These are phyloP conservation scores for Zoanthus gigantus DNA, from an alignment of 92 coral and sea anemone genomes.

Conservation along the genomic window DNA sequence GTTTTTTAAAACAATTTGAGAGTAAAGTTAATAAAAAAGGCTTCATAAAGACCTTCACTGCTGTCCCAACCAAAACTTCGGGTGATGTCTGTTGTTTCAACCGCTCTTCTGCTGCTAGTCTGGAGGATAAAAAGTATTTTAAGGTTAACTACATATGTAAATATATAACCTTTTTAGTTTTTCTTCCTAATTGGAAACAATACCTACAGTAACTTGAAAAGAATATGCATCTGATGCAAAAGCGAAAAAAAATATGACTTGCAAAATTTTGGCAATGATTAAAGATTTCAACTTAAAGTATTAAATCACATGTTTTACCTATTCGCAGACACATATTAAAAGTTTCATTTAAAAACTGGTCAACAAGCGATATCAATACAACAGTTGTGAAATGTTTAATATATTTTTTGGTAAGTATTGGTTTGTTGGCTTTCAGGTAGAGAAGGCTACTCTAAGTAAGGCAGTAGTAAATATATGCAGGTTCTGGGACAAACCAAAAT, in stretches of 20 bases:
- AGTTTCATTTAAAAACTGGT: background rate
- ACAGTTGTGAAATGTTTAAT: too few species aligned
- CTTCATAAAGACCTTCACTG: slow-evolving; percentile 78
- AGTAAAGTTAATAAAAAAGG: background rate
- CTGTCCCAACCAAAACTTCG: slow-evolving; percentile 99
- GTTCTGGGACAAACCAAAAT: too few species aligned
- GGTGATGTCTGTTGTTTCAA: slow-evolving; percentile 75
- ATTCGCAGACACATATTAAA: background rate
- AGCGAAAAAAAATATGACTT: background rate
- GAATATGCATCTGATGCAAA: too few species aligned
- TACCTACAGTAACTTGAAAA: too few species aligned
- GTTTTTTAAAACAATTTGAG: too few species aligned
- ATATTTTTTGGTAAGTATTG: too few species aligned
- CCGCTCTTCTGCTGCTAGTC: background rate
- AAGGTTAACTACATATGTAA: background rate
- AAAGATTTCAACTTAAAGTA: background rate
- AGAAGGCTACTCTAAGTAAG: too few species aligned
- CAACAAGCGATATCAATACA: too few species aligned
- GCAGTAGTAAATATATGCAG: too few species aligned
- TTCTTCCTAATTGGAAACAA: background rate
- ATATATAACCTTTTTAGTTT: background rate
- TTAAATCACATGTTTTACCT: background rate
- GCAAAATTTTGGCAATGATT: background rate
- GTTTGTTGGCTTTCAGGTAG: too few species aligned
- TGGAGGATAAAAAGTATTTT: background rate